phyloP scores from a whole-genome alignment of 92 coral and sea anemone genomes.

The Palythoa heliodiscus region DNA sequence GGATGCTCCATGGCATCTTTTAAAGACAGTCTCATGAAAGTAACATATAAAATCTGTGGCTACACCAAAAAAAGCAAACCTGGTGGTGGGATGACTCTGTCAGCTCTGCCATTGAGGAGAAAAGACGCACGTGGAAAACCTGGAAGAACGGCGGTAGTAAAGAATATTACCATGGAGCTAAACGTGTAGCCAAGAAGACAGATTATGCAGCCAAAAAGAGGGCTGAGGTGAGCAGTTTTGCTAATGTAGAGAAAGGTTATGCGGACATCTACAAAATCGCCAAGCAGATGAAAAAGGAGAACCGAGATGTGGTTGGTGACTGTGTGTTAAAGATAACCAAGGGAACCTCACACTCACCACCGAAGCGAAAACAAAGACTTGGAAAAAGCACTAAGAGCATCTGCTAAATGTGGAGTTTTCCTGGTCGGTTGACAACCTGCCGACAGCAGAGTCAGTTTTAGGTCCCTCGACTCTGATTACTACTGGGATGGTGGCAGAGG shows the following conservation, averaged over 20 bases:
- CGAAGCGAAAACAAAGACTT: slow-evolving; percentile 33
- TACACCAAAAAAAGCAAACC: too few relatives aligned
- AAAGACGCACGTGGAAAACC: too few relatives aligned
- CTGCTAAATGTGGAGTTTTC: slow-evolving; percentile 48
- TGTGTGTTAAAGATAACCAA: slow-evolving; percentile 38
- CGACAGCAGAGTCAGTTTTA: slow-evolving; percentile 7
- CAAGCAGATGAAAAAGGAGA: slow-evolving; percentile 21
- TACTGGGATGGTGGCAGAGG: slow-evolving; percentile 23
- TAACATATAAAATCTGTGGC: too few relatives aligned
- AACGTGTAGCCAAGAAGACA: slow-evolving; percentile 35
- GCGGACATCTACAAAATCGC: slow-evolving; percentile 32
- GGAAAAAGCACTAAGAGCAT: slow-evolving; percentile 45
- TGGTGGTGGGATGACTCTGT: too few relatives aligned
- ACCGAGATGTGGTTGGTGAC: slow-evolving; percentile 46
- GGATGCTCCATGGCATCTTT: background rate
- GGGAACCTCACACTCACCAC: slow-evolving; percentile 23
- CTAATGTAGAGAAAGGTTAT: slow-evolving; percentile 15
- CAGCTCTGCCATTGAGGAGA: too few relatives aligned
- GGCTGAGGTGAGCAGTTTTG: slow-evolving; percentile 38
- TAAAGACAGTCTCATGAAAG: too few relatives aligned
- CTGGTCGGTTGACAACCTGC: slow-evolving; percentile 45
- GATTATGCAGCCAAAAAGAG: slow-evolving; percentile 28
- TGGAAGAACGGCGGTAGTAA: slow-evolving; percentile 48
- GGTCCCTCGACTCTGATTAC: slow-evolving; percentile 36
- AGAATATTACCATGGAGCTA: slow-evolving; percentile 23